These are phyloP conservation scores for Sipha flava DNA, from an alignment of 1,140 invertebrate genomes.

Conservation along the genomic window DNA sequence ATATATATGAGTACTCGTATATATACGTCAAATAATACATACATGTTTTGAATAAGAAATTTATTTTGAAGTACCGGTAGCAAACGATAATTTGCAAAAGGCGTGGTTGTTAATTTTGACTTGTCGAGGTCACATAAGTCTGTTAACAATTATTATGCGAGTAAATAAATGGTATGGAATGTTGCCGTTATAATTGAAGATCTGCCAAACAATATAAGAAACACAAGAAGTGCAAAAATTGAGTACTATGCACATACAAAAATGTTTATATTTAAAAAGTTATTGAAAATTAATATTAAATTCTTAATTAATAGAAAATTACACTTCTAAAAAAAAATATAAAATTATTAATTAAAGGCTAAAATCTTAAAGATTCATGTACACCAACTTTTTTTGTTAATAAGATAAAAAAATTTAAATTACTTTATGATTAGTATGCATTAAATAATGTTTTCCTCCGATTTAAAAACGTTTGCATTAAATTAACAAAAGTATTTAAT, in stretches of 20 bases:
- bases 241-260: not conserved
- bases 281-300: too few relatives aligned
- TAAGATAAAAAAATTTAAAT: too few relatives aligned
- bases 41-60: not conserved
- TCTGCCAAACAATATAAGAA: slow-evolving; percentile 1
- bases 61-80: not conserved
- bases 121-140: not conserved
- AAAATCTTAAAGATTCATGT: too few relatives aligned
- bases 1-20: too few relatives aligned
- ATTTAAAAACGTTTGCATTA: not conserved
- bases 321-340: too few relatives aligned
- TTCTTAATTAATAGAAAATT: too few relatives aligned
- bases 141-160: slow-evolving; percentile 6
- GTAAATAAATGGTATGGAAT: not conserved
- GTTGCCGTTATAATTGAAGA: not conserved
- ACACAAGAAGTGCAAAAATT: not conserved
- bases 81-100: not conserved
- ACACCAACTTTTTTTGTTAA: too few relatives aligned
- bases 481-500: not conserved
- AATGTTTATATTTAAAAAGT: not conserved
- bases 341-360: too few relatives aligned
- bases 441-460: too few relatives aligned
- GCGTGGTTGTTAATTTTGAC: not conserved
- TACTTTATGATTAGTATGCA: too few relatives aligned
- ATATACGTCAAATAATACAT: not conserved